A percentile compares a stretch with the other conserved stretches of the same genome.
Evolutionary conservation across 2,888 invertebrate species (phyloP).

Genomic region (Hirtodrosophila alboralis): DNA sequence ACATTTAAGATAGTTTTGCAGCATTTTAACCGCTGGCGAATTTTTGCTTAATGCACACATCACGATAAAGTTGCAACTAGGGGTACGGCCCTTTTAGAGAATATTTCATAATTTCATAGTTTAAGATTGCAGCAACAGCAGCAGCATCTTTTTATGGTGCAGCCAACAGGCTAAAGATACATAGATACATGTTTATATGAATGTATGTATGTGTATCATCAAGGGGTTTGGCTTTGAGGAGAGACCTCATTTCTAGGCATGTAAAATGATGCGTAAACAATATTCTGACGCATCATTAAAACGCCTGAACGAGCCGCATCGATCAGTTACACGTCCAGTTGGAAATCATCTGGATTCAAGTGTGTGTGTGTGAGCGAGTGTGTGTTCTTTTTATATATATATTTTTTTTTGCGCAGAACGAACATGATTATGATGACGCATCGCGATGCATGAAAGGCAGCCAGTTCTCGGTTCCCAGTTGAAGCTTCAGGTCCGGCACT

Average conservation of each 20-base stretch:
- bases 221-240: no score
- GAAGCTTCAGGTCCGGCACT: conserved; percentile 34
- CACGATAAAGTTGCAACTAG: conserved; percentile 56
- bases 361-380: conserved; percentile 16
- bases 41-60: conserved; percentile 67
- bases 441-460: conserved; percentile 47
- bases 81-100: conserved; percentile 21
- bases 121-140: conserved; percentile 14
- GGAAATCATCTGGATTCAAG: conserved; percentile 40
- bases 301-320: conserved; percentile 66
- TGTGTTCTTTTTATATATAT: conserved; percentile 33
- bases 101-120: conserved; percentile 62
- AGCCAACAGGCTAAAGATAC: conserved; percentile 26
- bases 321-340: conserved; percentile 52
- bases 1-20: not conserved
- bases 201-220: no score
- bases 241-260: conserved; percentile 64
- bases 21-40: conserved; percentile 39
- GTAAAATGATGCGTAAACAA: conserved; percentile 80
- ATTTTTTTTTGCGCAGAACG: conserved; percentile 49
- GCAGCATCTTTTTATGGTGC: conserved; percentile 24
- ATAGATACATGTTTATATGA: not conserved
- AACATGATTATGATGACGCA: conserved; percentile 77
- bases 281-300: conserved; percentile 80
- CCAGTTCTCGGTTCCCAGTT: conserved; percentile 31